Conservation (phyloP, 2,797 vertebrate species). For the Fundulus diaphanus region DNA sequence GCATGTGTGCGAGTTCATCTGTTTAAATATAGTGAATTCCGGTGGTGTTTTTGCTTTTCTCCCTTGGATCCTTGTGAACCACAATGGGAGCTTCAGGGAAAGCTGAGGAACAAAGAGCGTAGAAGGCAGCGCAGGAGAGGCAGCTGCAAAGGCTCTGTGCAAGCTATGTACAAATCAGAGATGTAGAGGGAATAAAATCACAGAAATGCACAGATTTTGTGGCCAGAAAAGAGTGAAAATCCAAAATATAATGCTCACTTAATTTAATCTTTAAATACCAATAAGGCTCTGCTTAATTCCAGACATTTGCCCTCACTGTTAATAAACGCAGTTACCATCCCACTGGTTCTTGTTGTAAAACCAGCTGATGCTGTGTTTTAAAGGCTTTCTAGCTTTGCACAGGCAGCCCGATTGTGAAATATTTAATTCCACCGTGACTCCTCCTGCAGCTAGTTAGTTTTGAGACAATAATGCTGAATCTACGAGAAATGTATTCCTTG, state of each 20-base stretch:
- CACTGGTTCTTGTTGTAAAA: constrained; percentile 19
- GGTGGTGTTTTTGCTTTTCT: constrained; percentile 67
- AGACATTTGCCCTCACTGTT: constrained; percentile 39
- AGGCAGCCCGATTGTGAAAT: constrained; percentile 14
- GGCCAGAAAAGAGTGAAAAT: not conserved
- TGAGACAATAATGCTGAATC: not conserved
- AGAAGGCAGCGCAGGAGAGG: constrained; percentile 18
- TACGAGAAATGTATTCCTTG: not conserved
- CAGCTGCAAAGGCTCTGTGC: not conserved
- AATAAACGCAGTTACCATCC: constrained; percentile 4
- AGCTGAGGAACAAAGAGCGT: constrained; percentile 31
- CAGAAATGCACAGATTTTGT: not conserved
- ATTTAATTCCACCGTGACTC: constrained; percentile 18
- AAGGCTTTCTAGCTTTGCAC: constrained; percentile 5
- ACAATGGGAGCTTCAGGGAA: constrained; percentile 49
- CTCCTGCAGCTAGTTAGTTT: not conserved
- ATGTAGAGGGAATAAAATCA: not conserved
- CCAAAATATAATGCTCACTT: not conserved
- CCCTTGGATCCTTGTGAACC: constrained; percentile 74
- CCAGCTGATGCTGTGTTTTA: constrained; percentile 9
- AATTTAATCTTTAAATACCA: not conserved
- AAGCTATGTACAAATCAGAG: not conserved
- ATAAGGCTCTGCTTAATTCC: constrained; percentile 4
- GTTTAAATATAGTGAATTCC: constrained; percentile 78
- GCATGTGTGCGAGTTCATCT: constrained; percentile 25